Evolutionary conservation across 1,140 invertebrate species (phyloP).

Genomic region (Leptinotarsa texana): DNA sequence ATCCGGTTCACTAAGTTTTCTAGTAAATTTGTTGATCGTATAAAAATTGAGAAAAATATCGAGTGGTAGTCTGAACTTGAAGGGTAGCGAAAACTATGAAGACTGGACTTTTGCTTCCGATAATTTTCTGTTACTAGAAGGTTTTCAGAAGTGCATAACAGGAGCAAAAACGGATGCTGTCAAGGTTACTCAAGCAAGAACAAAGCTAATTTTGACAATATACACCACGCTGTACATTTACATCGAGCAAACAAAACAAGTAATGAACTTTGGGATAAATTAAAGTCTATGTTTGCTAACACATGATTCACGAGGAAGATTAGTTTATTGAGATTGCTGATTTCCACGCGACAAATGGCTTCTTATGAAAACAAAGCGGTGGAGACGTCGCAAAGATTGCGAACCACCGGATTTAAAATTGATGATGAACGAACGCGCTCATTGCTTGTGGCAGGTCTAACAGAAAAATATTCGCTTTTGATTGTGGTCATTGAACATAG

Average conservation of each 20-base stretch:
- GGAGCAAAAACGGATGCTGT: not conserved
- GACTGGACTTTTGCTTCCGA: too few species aligned
- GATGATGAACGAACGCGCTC: not conserved
- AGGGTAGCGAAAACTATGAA: too few species aligned
- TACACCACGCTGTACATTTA: too few species aligned
- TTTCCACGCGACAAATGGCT: not conserved
- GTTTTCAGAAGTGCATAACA: too few species aligned
- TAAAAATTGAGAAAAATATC: too few species aligned
- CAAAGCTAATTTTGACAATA: too few species aligned
- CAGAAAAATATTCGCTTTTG: not conserved
- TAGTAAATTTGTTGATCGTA: too few species aligned
- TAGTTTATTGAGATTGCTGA: not conserved
- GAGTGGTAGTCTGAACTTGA: too few species aligned
- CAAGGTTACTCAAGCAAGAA: too few species aligned
- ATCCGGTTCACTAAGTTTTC: too few species aligned
- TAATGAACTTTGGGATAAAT: too few species aligned
- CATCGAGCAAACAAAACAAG: not conserved
- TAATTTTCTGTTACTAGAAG: too few species aligned
- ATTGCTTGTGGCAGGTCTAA: not conserved
- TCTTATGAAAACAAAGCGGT: not conserved
- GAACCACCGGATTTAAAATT: not conserved
- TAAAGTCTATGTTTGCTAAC: not conserved
- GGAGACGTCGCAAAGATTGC: not conserved
- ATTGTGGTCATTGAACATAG: not conserved
- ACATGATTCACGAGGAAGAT: not conserved